phyloP scores from a whole-genome alignment of 1,140 invertebrate genomes.

The Conus ventricosus region DNA sequence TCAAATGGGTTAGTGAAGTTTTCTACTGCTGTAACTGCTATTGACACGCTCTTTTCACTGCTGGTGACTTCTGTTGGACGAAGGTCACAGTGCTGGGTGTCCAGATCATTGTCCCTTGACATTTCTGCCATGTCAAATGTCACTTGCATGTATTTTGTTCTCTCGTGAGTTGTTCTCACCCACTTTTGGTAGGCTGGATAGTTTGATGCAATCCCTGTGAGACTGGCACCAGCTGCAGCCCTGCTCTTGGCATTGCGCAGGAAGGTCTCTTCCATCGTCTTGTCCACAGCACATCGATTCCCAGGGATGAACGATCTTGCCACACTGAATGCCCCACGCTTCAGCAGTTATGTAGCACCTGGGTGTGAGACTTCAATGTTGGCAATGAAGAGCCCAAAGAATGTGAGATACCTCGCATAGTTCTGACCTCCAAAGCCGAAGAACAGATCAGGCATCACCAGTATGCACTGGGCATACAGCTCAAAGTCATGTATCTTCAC shows the following conservation, averaged over 20 bases:
- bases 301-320: not conserved
- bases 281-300: not conserved
- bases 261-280: not conserved
- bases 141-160: conserved; percentile 34
- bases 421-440: too few relatives aligned
- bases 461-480: too few relatives aligned
- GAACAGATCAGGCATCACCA: too few relatives aligned
- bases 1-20: too few relatives aligned
- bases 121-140: conserved; percentile 29
- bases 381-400: too few relatives aligned
- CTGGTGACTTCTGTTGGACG: not conserved
- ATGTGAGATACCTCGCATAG: too few relatives aligned
- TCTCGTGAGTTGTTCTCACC: conserved; percentile 32
- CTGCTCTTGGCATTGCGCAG: not conserved
- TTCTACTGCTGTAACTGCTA: conserved; percentile 32
- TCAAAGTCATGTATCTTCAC: too few relatives aligned
- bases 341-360: not conserved
- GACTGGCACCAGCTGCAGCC: too few relatives aligned
- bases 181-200: too few relatives aligned
- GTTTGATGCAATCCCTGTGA: too few relatives aligned
- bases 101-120: conserved; percentile 1
- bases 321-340: not conserved
- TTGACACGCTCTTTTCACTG: conserved; percentile 39
- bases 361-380: too few relatives aligned
- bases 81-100: not conserved